Base-by-base conservation (phyloP, 2,797 vertebrate species). In the Paguma larvata region DNA sequence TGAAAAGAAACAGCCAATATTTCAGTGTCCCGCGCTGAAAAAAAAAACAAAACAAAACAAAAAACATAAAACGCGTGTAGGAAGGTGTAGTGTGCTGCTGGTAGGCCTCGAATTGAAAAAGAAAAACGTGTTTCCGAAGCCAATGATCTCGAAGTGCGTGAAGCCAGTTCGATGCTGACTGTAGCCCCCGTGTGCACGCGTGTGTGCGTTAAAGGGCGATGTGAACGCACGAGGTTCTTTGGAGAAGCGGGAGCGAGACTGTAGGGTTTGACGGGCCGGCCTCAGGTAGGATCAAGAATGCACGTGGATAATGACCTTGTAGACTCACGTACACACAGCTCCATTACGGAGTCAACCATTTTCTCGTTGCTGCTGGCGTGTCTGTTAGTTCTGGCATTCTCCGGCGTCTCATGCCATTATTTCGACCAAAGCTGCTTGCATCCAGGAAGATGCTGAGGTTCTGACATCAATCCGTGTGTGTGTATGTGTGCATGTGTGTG, bases 241-340 rank as follows among this genome's bases (percentile, higher is more conserved):
- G 2, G 3, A 78, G 86, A 48, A 80, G 30, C 1, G 5, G 46
- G 51, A 90, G 56, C 65, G 80, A 51, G 46, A 5, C 23, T 32
- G 12, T 2, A 44, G 56, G 11, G 25, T 34, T 13, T 0, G 2
- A 25, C 25, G 32, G n/a, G 6, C 15, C 44, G 56, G 82, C 65
- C 72, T 51, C 51, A 30, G 41, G 65, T 38, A 23, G 90, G 86
- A 85, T 51, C 77, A 41, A 4, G 38, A n/a, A 25, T 0, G 53
- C 1, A 0, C 21, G 34, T 21, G 6, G 46, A 8, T 32, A 21
- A 48, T 44, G 63, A 94, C 27, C 72, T 27, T 87, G 19, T 12
- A n/a, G 56, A 79, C 79, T 32, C 9, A 1, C 10, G 0, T 0
- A 1, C 38, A 10, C n/a, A 5, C 0, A 10, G 72, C n/a, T 59